Evolutionary conservation across 2,797 vertebrate genomes (phyloP), one percentile per base, ranked within the genome.

Genomic region (Malacoraja senta): DNA sequence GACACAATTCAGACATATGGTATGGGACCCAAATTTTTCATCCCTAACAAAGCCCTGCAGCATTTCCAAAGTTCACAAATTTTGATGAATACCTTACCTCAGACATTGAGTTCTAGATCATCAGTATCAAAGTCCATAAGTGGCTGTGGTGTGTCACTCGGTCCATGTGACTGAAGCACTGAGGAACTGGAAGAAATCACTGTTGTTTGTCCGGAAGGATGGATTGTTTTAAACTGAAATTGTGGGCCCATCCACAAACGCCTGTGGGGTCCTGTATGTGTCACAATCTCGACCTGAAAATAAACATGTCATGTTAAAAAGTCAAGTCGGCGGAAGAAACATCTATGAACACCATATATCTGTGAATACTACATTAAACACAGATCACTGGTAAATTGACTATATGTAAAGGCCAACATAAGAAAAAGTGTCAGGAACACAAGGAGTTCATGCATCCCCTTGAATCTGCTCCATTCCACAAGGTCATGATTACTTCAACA

Each of bases 181-280:
- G 98, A 99, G 26, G 98, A 99, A 29, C 98, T 99, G 93, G 99
- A 99, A 3, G 98, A 99, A 95, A 99, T 99, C 94, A 99, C 97
- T 0, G 98, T 99, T 88, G 99, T 99, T 95, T 99, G 99, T 94
- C 99, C 98, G 0, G 98, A 99, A 13, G 99, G 98, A 63, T 99
- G 98, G 94, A 99, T 98, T 15, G 98, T 99, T 97, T 99, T 99
- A 95, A 99, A 99, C 95, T 99, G 98, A 96, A 99, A 99, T 96
- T 99, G 99, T 0, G 98, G 99, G 84, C 98, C 99, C 99, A 99
- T 99, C 99, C 99, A 99, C 0, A 99, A 96, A 44, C 98, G 98
- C 0, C 99, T 96, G 80, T 99, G 99, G 7, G 99, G 99, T 65
- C 99, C 99, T 0, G 98, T 99, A 94, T 99, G 98, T 61, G 99